A percentile compares a stretch with the other conserved stretches of the same genome.
Evolutionary conservation across 2,797 vertebrate species (phyloP).

Genomic region (Zenarchopterus dispar): DNA sequence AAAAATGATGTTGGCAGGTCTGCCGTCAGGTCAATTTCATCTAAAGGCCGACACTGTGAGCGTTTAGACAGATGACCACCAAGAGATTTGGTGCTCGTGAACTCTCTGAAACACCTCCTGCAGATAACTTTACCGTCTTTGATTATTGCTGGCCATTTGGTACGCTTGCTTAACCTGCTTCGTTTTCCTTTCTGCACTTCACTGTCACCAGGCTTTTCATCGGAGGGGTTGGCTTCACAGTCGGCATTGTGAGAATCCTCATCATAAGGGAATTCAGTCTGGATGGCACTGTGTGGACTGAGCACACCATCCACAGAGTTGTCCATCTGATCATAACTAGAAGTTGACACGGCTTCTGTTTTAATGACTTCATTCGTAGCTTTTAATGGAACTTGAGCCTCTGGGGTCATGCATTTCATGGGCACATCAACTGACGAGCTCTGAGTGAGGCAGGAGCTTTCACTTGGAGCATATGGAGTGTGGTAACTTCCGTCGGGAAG

Average conservation of each 20-base stretch:
- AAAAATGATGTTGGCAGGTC: conserved; percentile 92
- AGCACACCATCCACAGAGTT: conserved; percentile 70
- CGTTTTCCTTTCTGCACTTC: conserved; percentile 78
- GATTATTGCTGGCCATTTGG: conserved; percentile 98
- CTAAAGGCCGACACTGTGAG: conserved; percentile 94
- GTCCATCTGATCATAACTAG: conserved; percentile 74
- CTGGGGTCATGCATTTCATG: conserved; percentile 67
- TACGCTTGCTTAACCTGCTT: conserved; percentile 91
- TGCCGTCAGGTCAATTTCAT: conserved; percentile 92
- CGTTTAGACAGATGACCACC: conserved; percentile 97
- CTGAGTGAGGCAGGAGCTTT: conserved; percentile 64
- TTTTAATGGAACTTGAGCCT: conserved; percentile 57
- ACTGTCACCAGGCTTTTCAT: conserved; percentile 66
- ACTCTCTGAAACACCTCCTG: conserved; percentile 96
- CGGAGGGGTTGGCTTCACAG: conserved; percentile 60
- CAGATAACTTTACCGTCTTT: conserved; percentile 98
- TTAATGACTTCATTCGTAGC: conserved; percentile 55
- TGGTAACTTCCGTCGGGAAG: conserved; percentile 75
- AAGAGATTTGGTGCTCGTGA: conserved; percentile 96
- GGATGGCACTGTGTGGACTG: conserved; percentile 64
- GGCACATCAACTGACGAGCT: conserved; percentile 64
- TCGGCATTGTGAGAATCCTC: conserved; percentile 70
- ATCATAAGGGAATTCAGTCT: conserved; percentile 70
- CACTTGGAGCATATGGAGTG: conserved; percentile 67
- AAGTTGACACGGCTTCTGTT: conserved; percentile 65